Evolutionary conservation across 2,113 vertebrate species (phyloP).

Genomic region (Odocoileus virginianus): DNA sequence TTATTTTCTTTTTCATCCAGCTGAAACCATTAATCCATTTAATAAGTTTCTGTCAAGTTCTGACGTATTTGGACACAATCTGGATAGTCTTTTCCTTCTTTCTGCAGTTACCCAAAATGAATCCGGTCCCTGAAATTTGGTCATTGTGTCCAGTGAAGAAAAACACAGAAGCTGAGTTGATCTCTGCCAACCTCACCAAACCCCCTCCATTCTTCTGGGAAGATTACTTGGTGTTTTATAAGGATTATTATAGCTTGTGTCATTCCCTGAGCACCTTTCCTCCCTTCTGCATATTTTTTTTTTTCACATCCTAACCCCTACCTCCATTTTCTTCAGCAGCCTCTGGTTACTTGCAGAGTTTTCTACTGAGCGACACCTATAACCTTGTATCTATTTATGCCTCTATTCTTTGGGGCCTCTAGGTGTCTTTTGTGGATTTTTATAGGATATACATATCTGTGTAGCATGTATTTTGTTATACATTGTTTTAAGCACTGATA

Average conservation of each 20-base stretch:
- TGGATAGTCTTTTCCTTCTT: background rate
- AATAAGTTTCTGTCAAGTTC: background rate
- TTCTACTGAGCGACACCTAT: background rate
- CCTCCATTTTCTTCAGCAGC: background rate
- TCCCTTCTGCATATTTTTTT: background rate
- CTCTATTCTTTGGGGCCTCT: background rate
- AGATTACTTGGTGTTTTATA: background rate
- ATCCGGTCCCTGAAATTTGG: background rate
- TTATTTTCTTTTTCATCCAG: slow-evolving; percentile 1
- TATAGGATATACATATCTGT: background rate
- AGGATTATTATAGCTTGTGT: background rate
- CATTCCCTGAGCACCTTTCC: background rate
- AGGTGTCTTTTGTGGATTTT: background rate
- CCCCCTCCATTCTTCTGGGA: background rate
- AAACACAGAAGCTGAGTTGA: background rate
- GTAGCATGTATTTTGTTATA: background rate
- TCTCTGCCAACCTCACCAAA: background rate
- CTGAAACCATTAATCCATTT: background rate
- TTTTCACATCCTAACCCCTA: background rate
- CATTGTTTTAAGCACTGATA: background rate
- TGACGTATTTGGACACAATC: background rate
- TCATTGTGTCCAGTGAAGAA: background rate
- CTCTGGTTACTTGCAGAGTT: background rate
- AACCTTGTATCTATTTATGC: background rate
- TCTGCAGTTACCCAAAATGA: background rate